Evolutionary conservation across 92 coral and sea anemone species (phyloP), one percentile per base, ranked within the genome.

Genomic region (Porites cylindrica): DNA sequence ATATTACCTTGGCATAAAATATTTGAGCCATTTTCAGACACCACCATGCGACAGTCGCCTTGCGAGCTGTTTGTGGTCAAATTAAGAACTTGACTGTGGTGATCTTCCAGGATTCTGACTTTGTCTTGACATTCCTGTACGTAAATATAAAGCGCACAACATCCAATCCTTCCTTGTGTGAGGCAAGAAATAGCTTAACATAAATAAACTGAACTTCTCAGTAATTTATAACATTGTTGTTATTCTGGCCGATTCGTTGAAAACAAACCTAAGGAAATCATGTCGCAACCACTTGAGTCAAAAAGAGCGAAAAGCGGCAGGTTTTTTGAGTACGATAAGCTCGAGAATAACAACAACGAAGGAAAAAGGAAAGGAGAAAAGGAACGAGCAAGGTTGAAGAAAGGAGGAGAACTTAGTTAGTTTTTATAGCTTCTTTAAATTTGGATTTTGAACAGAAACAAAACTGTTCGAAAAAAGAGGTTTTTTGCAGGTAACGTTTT

Each of bases 1-100:
- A 38, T 4, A 38, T 18, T 13, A 90, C 93, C 93, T 86, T 81
- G 75, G 82, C 93, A 90, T 60, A 68, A 47, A 4, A 90, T 60
- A 70, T n/a, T 8, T 19, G 86, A 72, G 9, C 51, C 77, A 26
- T 62, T 81, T 52, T 54, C 77, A 17, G 82, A 67, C 10, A 62
- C 2, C 7, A 61, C 32, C 23, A 18, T 70, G 12, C 23, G 73
- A 61, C 93, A 90, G 32, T 88, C 88, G 12, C 91, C 79, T 47
- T 71, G 51, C 4, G 82, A 69, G 70, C 76, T 50, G 6, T 65
- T 80, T 68, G 72, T 24, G 51, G 75, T 56, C 79, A 90, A 51
- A 0, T 61, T 67, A 51, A 80, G 85, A 56, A 90, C 78, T 61
- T 90, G 93, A 47, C 91, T 76, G 77, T 78, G 80, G 24, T 86